These are phyloP conservation scores for Diarsia dahlii DNA, from an alignment of 2,888 invertebrate genomes.

Conservation along the genomic window DNA sequence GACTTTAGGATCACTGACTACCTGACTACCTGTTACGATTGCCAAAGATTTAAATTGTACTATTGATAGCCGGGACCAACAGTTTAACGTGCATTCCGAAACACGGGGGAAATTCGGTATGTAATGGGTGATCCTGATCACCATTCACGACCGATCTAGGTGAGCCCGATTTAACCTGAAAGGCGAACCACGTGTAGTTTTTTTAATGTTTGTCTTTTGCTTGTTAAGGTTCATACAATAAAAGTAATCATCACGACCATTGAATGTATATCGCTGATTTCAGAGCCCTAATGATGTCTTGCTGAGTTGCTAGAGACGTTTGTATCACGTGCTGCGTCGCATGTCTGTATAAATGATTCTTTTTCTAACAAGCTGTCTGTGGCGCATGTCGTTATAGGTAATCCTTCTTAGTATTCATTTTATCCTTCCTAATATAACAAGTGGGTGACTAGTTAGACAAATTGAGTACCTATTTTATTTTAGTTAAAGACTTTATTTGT, in stretches of 20 bases:
- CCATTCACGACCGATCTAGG: background rate
- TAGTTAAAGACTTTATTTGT: no score
- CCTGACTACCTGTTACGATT: background rate
- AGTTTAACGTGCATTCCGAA: background rate
- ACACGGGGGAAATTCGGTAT: background rate
- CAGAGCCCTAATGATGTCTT: constrained; percentile 8
- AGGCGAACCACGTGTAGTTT: background rate
- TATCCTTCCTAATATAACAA: no score
- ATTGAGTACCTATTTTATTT: background rate
- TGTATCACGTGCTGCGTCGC: constrained; percentile 66
- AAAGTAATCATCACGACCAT: background rate
- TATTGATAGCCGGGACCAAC: background rate
- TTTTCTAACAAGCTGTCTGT: constrained; percentile 9
- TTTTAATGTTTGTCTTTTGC: background rate
- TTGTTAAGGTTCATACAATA: background rate
- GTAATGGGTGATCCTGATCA: background rate
- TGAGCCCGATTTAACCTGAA: background rate
- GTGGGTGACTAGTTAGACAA: background rate
- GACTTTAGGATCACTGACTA: background rate
- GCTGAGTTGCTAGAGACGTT: constrained; percentile 8
- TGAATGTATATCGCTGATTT: constrained; percentile 42
- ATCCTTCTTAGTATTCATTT: no score
- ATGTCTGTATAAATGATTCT: constrained; percentile 47
- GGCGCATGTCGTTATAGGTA: background rate
- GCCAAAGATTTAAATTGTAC: background rate